Percentiles rank a stretch among this genome's conserved stretches.
These are phyloP conservation scores for Goniozus legneri DNA, from an alignment of 1,140 invertebrate genomes.

Conservation along the genomic window DNA sequence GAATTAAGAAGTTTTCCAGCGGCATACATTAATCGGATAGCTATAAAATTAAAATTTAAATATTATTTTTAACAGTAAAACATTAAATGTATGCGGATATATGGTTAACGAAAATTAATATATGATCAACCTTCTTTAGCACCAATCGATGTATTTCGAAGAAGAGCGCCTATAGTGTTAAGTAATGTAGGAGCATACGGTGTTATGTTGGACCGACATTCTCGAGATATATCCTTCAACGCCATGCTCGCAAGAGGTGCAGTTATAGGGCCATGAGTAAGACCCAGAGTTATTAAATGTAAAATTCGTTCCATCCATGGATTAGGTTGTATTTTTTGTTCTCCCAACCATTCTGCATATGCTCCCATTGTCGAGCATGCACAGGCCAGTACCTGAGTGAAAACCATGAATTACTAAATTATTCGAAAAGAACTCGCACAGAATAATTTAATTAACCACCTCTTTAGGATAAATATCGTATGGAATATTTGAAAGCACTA, in stretches of 20 bases:
- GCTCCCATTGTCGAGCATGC: slow-evolving; percentile 58
- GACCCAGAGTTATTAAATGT: slow-evolving; percentile 65
- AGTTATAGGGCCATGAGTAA: slow-evolving; percentile 64
- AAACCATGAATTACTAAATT: not conserved
- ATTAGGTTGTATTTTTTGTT: slow-evolving; percentile 61
- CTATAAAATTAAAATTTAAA: no score
- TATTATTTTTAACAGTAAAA: no score
- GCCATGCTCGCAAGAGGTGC: slow-evolving; percentile 78
- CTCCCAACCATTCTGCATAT: slow-evolving; percentile 79
- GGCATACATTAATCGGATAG: slow-evolving; percentile 73
- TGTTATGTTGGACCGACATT: slow-evolving; percentile 69
- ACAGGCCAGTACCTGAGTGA: slow-evolving; percentile 34
- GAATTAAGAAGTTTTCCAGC: slow-evolving; percentile 72
- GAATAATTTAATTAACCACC: slow-evolving; percentile 21
- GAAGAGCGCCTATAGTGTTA: slow-evolving; percentile 35
- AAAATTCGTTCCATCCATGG: slow-evolving; percentile 68
- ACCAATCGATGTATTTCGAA: slow-evolving; percentile 30
- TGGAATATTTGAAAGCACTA: slow-evolving; percentile 64
- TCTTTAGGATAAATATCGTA: slow-evolving; percentile 56
- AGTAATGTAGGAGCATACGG: slow-evolving; percentile 62
- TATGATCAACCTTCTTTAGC: slow-evolving; percentile 60
- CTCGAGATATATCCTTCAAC: slow-evolving; percentile 78
- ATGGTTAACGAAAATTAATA: no score
- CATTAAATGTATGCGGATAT: no score
- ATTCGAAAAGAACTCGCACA: not conserved